These are phyloP conservation scores for Hippocampus zosterae DNA, from an alignment of 2,113 vertebrate genomes.

Conservation along the genomic window DNA sequence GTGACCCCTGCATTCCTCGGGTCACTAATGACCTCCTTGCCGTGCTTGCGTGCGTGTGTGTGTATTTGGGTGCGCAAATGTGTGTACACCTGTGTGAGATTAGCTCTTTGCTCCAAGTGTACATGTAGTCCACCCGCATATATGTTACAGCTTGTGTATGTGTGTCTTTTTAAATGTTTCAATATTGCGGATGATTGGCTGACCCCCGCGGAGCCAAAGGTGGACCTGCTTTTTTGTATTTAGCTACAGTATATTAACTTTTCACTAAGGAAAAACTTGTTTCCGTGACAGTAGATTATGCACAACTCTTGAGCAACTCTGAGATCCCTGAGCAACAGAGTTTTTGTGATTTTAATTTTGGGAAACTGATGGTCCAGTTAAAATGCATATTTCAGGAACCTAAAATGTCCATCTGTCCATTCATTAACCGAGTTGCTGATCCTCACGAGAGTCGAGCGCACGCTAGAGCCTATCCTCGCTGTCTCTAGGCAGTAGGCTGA, in stretches of 20 bases:
- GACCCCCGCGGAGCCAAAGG: conserved; percentile 21
- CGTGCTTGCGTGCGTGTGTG: conserved; percentile 4
- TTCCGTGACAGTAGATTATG: no score
- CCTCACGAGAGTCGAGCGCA: no score
- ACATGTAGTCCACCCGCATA: conserved; percentile 21
- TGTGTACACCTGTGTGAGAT: conserved; percentile 55
- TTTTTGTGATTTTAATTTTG: no score
- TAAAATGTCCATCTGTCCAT: no score
- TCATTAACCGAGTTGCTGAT: no score
- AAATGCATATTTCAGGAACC: no score
- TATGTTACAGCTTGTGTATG: background rate
- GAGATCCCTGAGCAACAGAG: no score
- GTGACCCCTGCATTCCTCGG: conserved; percentile 67
- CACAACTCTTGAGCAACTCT: no score
- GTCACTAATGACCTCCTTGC: conserved; percentile 60
- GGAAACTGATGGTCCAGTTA: no score
- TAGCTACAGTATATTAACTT: conserved; percentile 46
- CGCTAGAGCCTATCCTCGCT: no score
- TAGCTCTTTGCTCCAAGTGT: conserved; percentile 21
- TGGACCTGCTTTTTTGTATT: conserved; percentile 26
- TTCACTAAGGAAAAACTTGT: conserved; percentile 34
- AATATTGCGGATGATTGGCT: conserved; percentile 48
- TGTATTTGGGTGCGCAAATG: conserved; percentile 24
- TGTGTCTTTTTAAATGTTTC: conserved; percentile 39
- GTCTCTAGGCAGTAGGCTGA: no score